Base-by-base conservation (phyloP, 2,797 vertebrate genomes). In the Sebastes baramenuke region DNA sequence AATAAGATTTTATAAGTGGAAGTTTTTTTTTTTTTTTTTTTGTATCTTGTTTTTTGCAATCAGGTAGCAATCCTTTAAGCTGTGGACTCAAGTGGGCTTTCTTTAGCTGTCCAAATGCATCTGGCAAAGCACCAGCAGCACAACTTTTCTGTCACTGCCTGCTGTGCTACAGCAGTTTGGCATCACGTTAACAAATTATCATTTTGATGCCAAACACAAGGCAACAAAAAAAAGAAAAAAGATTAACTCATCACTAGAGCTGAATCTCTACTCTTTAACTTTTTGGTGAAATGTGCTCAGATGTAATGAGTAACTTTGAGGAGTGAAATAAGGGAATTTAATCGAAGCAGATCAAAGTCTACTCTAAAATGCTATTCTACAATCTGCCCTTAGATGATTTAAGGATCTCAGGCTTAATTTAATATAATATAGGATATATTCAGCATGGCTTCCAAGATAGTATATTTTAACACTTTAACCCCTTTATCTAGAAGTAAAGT, bases 41-140 rank as follows among this genome's bases (percentile, higher is more conserved):
- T 77, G 64, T 38, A 49, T 81, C 42, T 25, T 16, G 14, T 65
- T 38, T 60, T 60, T 80, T 54, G 55, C 62, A 54, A 27, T 67
- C 77, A 81, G 32, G 62, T 54, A 69, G 9, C 8, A 64, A 24
- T 88, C 66, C 49, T 80, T 65, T 9, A 80, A 61, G 38, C 75
- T 77, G 54, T 27, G 62, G 72, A 80, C 59, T 68, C 60, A 32
- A 62, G 36, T 52, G 70, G 54, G 25, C 5, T 71, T 74, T 81
- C 56, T 58, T n/a, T 66, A 27, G 54, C 67, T 64, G 67, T 77
- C 59, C 64, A 70, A 46, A 62, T 81, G 54, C 64, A 49, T 13
- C 67, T 64, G 82, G 62, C 77, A 75, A 61, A 72, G 14, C 46
- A 72, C 34, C 77, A 82, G 2, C 78, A 61, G 46, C 10, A 24